Conservation (phyloP, 2,113 vertebrate species). For the Montifringilla adamsi region DNA sequence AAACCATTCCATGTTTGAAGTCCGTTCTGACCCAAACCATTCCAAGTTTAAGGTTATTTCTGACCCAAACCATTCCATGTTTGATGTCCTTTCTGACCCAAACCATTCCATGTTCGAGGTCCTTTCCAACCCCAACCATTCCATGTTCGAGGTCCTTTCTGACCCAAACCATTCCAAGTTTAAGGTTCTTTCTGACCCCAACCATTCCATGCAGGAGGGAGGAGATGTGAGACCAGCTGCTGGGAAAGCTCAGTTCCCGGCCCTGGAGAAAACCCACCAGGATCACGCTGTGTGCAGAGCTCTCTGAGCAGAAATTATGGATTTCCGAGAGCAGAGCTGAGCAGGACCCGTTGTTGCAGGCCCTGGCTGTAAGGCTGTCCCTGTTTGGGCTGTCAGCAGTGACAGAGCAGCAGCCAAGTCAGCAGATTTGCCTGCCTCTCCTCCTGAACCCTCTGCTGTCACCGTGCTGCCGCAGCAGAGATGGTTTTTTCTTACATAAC, state of each 20-base stretch:
- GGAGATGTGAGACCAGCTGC: background rate
- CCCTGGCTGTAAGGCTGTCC: background rate
- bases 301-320: background rate
- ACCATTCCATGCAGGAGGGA: background rate
- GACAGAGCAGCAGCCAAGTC: background rate
- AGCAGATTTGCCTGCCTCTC: conserved; percentile 25
- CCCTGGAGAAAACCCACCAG: background rate
- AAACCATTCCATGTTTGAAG: background rate
- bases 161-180: background rate
- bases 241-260: background rate
- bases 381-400: background rate
- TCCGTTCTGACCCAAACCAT: background rate
- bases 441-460: background rate
- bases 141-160: background rate
- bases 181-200: accelerated
- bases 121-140: background rate
- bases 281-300: background rate
- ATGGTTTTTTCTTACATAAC: background rate
- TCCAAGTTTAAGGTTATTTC: too few relatives aligned
- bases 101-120: background rate
- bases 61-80: too few relatives aligned
- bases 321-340: background rate
- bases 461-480: background rate
- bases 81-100: background rate
- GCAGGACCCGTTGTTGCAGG: background rate